Conservation (phyloP, 2,113 vertebrate species). For the Podarcis muralis region DNA sequence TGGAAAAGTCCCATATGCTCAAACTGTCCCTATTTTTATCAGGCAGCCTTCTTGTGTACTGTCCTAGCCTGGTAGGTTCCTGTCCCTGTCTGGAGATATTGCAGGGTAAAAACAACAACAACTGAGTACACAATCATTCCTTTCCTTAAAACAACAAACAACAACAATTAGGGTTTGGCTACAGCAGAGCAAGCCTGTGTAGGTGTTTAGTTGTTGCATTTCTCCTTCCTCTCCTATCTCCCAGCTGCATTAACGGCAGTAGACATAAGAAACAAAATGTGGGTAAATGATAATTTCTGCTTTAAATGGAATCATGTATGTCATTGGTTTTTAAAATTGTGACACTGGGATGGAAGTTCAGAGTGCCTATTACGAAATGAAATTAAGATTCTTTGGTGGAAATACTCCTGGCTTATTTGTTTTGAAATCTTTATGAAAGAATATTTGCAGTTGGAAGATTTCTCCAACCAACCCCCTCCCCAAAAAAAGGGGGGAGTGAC, state of each 20-base stretch:
- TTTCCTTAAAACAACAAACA: background rate
- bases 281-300: background rate
- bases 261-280: background rate
- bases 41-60: background rate
- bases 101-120: background rate
- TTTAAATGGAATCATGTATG: background rate
- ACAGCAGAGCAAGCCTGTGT: background rate
- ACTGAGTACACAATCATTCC: background rate
- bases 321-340: background rate
- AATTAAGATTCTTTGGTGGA: slow-evolving; percentile 25
- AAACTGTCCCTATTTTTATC: background rate
- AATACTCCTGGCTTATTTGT: background rate
- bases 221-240: too few relatives aligned
- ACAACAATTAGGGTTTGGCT: too few relatives aligned
- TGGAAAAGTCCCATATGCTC: background rate
- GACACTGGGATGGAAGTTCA: background rate
- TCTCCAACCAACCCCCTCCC: too few relatives aligned
- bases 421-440: slow-evolving; percentile 40
- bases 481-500: slow-evolving; percentile 9
- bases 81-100: background rate
- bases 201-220: background rate
- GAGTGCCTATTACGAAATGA: slow-evolving; percentile 5
- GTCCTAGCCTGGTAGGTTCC: background rate
- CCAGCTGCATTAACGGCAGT: background rate
- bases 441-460: slow-evolving; percentile 21